phyloP scores from a whole-genome alignment of 2,113 vertebrate genomes.

The Erinaceus europaeus region DNA sequence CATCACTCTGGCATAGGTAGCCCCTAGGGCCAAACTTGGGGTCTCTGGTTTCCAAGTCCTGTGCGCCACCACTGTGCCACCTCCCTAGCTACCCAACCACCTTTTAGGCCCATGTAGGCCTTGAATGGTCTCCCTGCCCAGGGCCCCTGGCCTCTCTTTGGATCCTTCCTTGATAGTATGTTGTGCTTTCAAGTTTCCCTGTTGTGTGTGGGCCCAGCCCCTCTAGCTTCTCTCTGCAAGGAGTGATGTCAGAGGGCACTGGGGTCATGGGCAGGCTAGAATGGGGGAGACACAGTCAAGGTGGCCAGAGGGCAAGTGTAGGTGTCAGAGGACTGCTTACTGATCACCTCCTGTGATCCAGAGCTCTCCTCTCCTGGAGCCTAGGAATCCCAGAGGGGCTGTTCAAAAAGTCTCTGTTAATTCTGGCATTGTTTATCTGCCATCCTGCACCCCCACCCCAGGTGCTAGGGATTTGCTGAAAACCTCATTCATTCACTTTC shows the following conservation, averaged over 20 bases:
- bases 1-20: no score
- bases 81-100: no score
- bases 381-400: neutral
- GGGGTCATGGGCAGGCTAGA: neutral
- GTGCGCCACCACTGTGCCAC: no score
- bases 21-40: no score
- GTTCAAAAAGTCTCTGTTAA: conserved; percentile 58
- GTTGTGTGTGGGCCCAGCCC: neutral
- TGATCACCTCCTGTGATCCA: conserved; percentile 36
- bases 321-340: neutral
- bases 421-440: conserved; percentile 61
- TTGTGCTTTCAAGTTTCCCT: neutral
- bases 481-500: conserved; percentile 50
- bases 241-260: neutral
- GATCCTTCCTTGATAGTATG: neutral
- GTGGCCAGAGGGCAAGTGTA: conserved; percentile 25
- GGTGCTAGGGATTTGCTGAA: conserved; percentile 6
- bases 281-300: neutral
- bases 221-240: neutral
- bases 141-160: neutral
- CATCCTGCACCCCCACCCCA: neutral
- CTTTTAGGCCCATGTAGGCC: neutral
- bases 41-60: no score
- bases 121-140: neutral
- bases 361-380: neutral